These are phyloP conservation scores for Diploscapter pachys DNA, from an alignment of 1,140 invertebrate genomes.

Conservation along the genomic window DNA sequence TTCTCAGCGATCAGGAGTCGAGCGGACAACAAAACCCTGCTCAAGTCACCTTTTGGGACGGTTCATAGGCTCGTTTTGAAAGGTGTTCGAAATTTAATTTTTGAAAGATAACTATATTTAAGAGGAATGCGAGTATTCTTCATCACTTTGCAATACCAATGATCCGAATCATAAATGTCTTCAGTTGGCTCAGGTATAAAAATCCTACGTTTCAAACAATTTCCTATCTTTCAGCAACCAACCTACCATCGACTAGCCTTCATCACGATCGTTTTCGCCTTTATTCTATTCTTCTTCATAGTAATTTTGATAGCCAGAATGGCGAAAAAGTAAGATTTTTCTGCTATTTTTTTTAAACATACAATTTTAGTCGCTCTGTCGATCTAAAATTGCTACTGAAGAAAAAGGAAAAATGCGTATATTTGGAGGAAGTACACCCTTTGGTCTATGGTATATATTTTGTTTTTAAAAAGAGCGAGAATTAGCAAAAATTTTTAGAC, in stretches of 20 bases:
- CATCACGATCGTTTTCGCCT: conserved; percentile 12
- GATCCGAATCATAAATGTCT: conserved; percentile 17
- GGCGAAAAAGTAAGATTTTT: neutral
- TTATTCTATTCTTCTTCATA: conserved; percentile 24
- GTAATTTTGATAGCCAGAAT: conserved; percentile 16
- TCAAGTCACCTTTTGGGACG: conserved; percentile 21
- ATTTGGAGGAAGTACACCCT: conserved; percentile 43
- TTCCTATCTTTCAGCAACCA: neutral
- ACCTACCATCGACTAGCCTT: conserved; percentile 7
- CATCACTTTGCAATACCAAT: conserved; percentile 44
- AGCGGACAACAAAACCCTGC: conserved; percentile 28
- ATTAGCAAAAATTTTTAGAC: conserved; percentile 7
- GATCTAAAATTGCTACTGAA: conserved; percentile 45
- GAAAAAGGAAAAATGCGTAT: conserved; percentile 42
- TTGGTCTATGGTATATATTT: conserved; percentile 49
- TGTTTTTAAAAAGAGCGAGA: neutral
- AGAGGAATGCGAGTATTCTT: conserved; percentile 47
- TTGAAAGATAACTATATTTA: conserved; percentile 8
- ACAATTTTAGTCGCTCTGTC: conserved; percentile 25
- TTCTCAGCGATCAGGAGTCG: conserved; percentile 21
- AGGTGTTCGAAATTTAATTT: neutral
- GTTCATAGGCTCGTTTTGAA: conserved; percentile 21
- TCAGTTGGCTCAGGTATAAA: neutral
- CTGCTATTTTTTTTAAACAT: neutral
- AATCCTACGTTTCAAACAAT: too few relatives aligned